Conservation (phyloP, 92 coral and sea anemone species). For the Epizoanthus stellaris region DNA sequence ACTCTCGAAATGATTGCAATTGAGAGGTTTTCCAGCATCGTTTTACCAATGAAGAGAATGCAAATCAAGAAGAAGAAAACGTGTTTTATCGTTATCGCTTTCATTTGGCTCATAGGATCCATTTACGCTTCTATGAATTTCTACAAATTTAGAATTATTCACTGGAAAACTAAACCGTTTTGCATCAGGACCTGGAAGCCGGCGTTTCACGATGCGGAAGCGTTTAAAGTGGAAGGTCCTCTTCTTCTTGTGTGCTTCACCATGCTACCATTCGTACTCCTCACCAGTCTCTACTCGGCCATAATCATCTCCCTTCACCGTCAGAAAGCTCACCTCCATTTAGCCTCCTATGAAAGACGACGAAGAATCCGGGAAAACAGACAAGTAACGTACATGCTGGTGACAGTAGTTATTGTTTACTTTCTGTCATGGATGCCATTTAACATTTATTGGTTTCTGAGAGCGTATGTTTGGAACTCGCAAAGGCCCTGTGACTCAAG, state of each 20-base stretch:
- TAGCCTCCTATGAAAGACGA: constrained; percentile 16
- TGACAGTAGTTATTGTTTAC: constrained; percentile 15
- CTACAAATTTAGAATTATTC: constrained; percentile 5
- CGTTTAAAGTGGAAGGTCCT: constrained; percentile 30
- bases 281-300: constrained; percentile 18
- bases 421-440: constrained; percentile 9
- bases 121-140: constrained; percentile 20
- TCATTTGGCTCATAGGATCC: background rate
- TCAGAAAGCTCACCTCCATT: constrained; percentile 8
- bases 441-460: constrained; percentile 15
- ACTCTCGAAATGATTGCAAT: no score
- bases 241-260: constrained; percentile 31
- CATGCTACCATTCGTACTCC: constrained; percentile 11
- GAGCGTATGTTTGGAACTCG: constrained; percentile 1
- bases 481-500: no score
- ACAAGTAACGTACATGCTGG: constrained; percentile 26
- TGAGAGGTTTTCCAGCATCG: no score
- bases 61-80: background rate
- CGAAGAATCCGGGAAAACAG: constrained; percentile 19
- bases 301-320: constrained; percentile 5
- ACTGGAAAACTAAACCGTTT: background rate
- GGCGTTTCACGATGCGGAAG: background rate
- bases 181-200: constrained; percentile 32
- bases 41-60: no score
- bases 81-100: background rate